phyloP scores from a whole-genome alignment of 2,797 vertebrate genomes.

The Phoxinus dragarum region DNA sequence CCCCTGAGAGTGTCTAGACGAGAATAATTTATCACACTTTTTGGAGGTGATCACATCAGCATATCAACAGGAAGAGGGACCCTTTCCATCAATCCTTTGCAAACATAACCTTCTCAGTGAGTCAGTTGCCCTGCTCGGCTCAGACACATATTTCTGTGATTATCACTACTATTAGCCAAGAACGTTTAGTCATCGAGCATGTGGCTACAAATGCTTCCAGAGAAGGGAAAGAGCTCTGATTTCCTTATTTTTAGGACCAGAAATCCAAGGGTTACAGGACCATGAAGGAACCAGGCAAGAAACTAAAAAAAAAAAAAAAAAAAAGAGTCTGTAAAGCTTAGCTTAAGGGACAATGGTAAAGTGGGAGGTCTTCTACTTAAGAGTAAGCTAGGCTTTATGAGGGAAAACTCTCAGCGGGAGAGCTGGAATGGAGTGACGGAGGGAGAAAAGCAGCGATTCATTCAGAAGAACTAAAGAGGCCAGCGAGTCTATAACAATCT shows the following conservation, averaged over 20 bases:
- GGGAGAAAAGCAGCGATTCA: background rate
- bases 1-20: constrained; percentile 17
- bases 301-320: constrained; percentile 47
- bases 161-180: constrained; percentile 44
- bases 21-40: constrained; percentile 4
- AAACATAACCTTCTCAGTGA: constrained; percentile 44
- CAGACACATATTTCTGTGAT: constrained; percentile 61
- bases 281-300: constrained; percentile 47
- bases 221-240: constrained; percentile 18
- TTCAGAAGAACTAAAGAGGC: background rate
- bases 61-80: constrained; percentile 52
- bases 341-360: constrained; percentile 63
- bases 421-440: constrained; percentile 20
- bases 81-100: constrained; percentile 28
- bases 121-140: constrained; percentile 41
- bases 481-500: background rate
- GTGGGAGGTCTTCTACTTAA: constrained; percentile 68
- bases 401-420: constrained; percentile 49
- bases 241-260: constrained; percentile 45
- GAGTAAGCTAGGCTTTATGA: constrained; percentile 49
- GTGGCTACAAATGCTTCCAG: constrained; percentile 26
- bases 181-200: constrained; percentile 54
- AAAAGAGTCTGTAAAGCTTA: constrained; percentile 59
- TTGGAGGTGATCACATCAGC: background rate
- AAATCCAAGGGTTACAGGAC: constrained; percentile 16